phyloP scores from a whole-genome alignment of 2,888 invertebrate genomes.

The Conchocele bisecta region DNA sequence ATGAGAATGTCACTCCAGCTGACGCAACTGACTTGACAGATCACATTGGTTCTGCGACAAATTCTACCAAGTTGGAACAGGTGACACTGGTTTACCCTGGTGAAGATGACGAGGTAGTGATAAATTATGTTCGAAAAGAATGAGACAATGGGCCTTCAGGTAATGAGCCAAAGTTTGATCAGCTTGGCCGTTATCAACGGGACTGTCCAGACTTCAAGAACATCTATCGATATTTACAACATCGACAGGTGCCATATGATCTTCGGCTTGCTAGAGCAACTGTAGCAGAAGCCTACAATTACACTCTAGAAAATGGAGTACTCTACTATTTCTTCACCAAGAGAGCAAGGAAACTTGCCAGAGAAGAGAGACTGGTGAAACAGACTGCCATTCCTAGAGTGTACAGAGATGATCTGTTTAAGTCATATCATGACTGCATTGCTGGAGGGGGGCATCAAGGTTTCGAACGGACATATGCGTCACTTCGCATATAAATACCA shows the following conservation, averaged over 20 bases:
- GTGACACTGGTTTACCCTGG: not conserved
- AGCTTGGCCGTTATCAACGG: not conserved
- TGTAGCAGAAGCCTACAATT: not conserved
- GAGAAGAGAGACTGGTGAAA: constrained; percentile 6
- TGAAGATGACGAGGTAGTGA: constrained; percentile 12
- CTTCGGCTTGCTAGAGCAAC: not conserved
- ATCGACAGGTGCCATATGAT: constrained; percentile 5
- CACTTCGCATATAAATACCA: constrained; percentile 17
- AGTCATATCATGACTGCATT: constrained; percentile 21
- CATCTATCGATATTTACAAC: constrained; percentile 9
- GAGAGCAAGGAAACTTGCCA: constrained; percentile 5
- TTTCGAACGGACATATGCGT: constrained; percentile 26
- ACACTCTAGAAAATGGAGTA: not conserved
- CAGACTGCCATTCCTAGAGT: constrained; percentile 15
- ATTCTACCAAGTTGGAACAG: not conserved
- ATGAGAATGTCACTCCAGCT: not conserved
- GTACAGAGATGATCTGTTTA: constrained; percentile 31
- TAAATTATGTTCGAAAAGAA: too few relatives aligned
- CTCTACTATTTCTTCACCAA: not conserved
- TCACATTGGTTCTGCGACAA: not conserved
- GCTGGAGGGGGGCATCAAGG: constrained; percentile 39
- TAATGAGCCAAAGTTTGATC: too few relatives aligned
- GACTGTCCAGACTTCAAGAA: constrained; percentile 1
- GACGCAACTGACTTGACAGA: constrained; percentile 10
- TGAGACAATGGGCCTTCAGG: too few relatives aligned